Evolutionary conservation across 2,113 vertebrate genomes (phyloP).

Genomic region (Calidris pygmaea): DNA sequence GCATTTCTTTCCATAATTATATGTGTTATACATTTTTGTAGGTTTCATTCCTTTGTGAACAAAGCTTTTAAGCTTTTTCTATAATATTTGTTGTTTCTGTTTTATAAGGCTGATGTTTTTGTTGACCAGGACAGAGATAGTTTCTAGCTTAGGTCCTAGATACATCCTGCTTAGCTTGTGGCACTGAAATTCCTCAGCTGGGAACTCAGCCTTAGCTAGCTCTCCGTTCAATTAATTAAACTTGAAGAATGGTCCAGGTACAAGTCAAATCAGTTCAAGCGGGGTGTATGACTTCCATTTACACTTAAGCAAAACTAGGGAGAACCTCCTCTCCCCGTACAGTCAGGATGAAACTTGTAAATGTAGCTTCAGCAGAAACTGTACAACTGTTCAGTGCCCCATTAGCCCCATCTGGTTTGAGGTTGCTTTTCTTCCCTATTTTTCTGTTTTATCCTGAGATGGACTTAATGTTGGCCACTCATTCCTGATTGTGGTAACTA

Average conservation of each 20-base stretch:
- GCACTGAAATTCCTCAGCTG: neutral
- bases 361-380: neutral
- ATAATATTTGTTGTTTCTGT: neutral
- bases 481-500: neutral
- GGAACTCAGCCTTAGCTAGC: neutral
- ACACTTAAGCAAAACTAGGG: neutral
- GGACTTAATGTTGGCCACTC: neutral
- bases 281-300: neutral
- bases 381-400: neutral
- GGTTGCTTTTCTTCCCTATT: neutral
- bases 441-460: neutral
- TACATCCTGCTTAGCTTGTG: neutral
- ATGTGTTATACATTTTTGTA: neutral
- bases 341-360: neutral
- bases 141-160: neutral
- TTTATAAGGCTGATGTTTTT: neutral
- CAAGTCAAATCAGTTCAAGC: neutral
- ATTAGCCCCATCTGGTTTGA: neutral
- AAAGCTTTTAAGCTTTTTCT: neutral
- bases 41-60: neutral
- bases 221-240: neutral
- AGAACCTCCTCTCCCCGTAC: neutral
- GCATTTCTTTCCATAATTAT: neutral
- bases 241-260: neutral
- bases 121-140: neutral